Conservation (phyloP, 1,140 invertebrate species). For the Lysiphlebus fabarum region DNA sequence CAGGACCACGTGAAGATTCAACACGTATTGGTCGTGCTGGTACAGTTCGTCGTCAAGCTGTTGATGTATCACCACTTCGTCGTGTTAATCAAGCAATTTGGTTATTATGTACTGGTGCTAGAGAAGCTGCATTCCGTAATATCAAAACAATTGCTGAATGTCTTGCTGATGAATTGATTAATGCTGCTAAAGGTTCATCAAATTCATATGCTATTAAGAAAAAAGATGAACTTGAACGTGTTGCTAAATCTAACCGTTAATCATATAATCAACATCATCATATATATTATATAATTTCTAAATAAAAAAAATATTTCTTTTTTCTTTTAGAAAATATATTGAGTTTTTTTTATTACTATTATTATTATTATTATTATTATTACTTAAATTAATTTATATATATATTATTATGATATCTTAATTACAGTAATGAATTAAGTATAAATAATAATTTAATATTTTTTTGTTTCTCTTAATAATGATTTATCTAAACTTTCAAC, state of each 20-base stretch:
- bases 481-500: conserved; percentile 32
- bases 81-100: conserved; percentile 99
- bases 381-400: too few relatives aligned
- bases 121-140: conserved; percentile 98
- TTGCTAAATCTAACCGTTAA: conserved; percentile 99
- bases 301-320: conserved; percentile 25
- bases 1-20: conserved; percentile 98
- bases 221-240: conserved; percentile 99
- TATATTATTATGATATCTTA: too few relatives aligned
- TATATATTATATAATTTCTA: conserved; percentile 32
- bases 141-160: conserved; percentile 99
- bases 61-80: conserved; percentile 96
- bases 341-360: neutral
- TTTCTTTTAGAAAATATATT: neutral
- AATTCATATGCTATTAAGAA: conserved; percentile 99
- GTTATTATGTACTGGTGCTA: conserved; percentile 96
- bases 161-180: conserved; percentile 99
- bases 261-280: conserved; percentile 22
- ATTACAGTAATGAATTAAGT: too few relatives aligned
- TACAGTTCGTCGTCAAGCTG: conserved; percentile 98
- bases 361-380: too few relatives aligned
- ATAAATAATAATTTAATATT: too few relatives aligned
- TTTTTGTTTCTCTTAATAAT: conserved; percentile 26
- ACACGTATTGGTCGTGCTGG: conserved; percentile 99
- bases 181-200: conserved; percentile 98